phyloP scores from a whole-genome alignment of 1,140 invertebrate species.

The Colletes gigas region DNA sequence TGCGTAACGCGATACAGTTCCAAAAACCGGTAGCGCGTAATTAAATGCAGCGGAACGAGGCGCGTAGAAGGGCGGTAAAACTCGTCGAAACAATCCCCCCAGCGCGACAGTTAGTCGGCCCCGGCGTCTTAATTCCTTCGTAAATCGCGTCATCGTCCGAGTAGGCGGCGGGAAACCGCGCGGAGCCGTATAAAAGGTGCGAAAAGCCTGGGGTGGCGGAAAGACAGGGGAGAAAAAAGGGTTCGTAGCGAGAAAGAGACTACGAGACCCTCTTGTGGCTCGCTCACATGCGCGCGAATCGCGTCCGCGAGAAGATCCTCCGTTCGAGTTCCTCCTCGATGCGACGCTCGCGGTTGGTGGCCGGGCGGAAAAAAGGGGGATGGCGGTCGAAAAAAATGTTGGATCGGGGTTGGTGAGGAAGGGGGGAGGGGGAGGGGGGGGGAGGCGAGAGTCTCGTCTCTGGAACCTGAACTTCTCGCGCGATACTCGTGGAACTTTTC shows the following conservation, averaged over 20 bases:
- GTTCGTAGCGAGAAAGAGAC: conserved; percentile 1
- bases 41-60: not conserved
- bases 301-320: conserved; percentile 35
- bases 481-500: conserved; percentile 31
- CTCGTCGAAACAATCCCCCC: not conserved
- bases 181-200: conserved; percentile 13
- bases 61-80: not conserved
- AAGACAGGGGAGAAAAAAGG: conserved; percentile 18
- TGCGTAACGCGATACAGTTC: not conserved
- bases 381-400: conserved; percentile 4
- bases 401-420: not conserved
- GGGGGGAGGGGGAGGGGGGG: no score
- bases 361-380: conserved; percentile 33
- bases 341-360: conserved; percentile 33
- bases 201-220: not conserved
- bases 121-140: conserved; percentile 33
- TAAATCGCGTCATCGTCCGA: conserved; percentile 22
- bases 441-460: no score
- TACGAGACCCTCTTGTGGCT: conserved; percentile 11
- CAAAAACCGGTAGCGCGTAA: no score
- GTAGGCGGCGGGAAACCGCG: conserved; percentile 11
- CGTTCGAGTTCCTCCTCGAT: conserved; percentile 22
- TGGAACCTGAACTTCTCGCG: conserved; percentile 42
- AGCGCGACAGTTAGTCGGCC: not conserved
- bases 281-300: conserved; percentile 11